Conservation (phyloP, 2,797 vertebrate species). For the Hippocampus kuda region DNA sequence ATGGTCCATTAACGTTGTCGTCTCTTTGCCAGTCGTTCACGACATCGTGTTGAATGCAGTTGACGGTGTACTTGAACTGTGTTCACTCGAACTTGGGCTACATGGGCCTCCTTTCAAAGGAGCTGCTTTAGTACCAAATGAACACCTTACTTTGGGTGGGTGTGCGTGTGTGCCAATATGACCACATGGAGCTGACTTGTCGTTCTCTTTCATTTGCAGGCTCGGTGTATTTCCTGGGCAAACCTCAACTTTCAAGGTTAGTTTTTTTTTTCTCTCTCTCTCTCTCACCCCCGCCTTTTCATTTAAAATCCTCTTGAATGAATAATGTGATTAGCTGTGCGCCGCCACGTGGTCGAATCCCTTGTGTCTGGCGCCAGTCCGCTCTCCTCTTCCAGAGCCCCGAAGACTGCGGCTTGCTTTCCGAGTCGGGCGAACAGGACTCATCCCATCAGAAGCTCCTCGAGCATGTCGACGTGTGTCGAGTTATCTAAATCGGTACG, state of each 20-base stretch:
- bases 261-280: neutral
- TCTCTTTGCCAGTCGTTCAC: constrained; percentile 17
- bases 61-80: constrained; percentile 31
- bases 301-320: neutral
- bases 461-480: constrained; percentile 17
- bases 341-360: neutral
- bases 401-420: neutral
- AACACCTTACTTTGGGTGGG: constrained; percentile 31
- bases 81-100: constrained; percentile 50
- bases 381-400: constrained; percentile 7
- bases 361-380: neutral
- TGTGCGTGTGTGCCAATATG: constrained; percentile 1
- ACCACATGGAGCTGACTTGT: constrained; percentile 17
- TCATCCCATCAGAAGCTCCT: constrained; percentile 23
- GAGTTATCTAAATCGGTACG: constrained; percentile 34
- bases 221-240: constrained; percentile 9
- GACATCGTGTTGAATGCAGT: constrained; percentile 23
- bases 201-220: constrained; percentile 35
- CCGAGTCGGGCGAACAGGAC: neutral
- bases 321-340: neutral
- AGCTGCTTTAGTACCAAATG: constrained; percentile 44
- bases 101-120: constrained; percentile 36
- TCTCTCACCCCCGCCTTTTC: no score
- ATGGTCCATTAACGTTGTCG: constrained; percentile 16
- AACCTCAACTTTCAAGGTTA: constrained; percentile 22